phyloP scores from a whole-genome alignment of 2,797 vertebrate species.

The Sciaenops ocellatus region DNA sequence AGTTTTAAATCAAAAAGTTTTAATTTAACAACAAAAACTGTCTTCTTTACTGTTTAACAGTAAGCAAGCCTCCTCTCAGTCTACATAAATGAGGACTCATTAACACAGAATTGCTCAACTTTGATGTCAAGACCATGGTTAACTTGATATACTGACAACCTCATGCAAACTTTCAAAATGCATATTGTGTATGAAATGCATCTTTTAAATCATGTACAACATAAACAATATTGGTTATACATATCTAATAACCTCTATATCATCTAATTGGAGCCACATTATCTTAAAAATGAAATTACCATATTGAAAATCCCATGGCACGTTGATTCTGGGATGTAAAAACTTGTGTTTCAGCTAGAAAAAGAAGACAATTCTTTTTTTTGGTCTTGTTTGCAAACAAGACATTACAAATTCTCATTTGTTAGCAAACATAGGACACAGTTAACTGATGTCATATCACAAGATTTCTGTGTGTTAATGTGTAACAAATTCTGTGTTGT shows the following conservation, averaged over 20 bases:
- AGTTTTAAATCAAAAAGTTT: not conserved
- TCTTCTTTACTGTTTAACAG: not conserved
- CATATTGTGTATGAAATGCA: not conserved
- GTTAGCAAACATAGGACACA: not conserved
- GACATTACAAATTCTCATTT: not conserved
- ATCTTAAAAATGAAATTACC: not conserved
- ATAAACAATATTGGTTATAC: not conserved
- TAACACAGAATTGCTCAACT: not conserved
- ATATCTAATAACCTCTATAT: not conserved
- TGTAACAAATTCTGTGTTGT: not conserved
- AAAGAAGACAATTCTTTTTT: not conserved
- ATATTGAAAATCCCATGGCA: not conserved
- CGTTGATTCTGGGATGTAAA: not conserved
- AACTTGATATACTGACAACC: not conserved
- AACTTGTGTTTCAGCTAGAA: not conserved
- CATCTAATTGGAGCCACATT: not conserved
- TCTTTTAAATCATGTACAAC: not conserved
- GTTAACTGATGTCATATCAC: not conserved
- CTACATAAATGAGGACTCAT: not conserved
- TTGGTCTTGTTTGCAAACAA: too few relatives aligned
- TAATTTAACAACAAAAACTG: fast-evolving
- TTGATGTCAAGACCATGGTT: not conserved
- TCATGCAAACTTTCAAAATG: not conserved
- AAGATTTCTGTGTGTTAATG: constrained; percentile 1
- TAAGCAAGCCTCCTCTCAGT: not conserved